These are phyloP conservation scores for Corvus cornix DNA, from an alignment of 2,113 vertebrate genomes.

Conservation along the genomic window DNA sequence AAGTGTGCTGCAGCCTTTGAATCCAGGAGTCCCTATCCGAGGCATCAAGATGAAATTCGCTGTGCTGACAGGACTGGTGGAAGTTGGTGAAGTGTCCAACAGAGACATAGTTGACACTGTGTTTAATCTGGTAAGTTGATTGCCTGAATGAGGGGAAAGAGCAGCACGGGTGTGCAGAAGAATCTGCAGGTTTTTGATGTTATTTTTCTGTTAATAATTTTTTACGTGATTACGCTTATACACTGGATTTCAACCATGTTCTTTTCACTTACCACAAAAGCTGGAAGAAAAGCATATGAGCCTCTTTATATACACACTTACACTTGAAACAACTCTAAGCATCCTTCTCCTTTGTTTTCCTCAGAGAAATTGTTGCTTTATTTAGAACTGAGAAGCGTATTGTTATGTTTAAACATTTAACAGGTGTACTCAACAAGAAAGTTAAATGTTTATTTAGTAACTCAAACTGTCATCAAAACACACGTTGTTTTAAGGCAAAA, in stretches of 20 bases:
- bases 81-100: constrained; percentile 93
- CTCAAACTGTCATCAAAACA: background rate
- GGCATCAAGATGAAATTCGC: constrained; percentile 97
- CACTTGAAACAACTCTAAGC: background rate
- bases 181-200: background rate
- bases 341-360: background rate
- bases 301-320: background rate
- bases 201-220: background rate
- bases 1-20: constrained; percentile 70
- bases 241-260: background rate
- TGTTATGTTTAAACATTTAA: constrained; percentile 22
- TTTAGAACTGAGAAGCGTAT: background rate
- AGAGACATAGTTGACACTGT: constrained; percentile 93
- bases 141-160: background rate
- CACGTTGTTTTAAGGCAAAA: background rate
- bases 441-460: constrained; percentile 36
- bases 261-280: background rate
- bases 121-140: constrained; percentile 92
- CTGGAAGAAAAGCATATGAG: background rate
- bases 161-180: fast-evolving
- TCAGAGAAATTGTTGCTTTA: background rate
- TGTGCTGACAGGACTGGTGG: constrained; percentile 88
- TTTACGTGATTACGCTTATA: background rate
- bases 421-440: background rate
- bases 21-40: constrained; percentile 87